Base-by-base conservation (phyloP, 2,888 invertebrate species). In the Balanococcus diminutus region DNA sequence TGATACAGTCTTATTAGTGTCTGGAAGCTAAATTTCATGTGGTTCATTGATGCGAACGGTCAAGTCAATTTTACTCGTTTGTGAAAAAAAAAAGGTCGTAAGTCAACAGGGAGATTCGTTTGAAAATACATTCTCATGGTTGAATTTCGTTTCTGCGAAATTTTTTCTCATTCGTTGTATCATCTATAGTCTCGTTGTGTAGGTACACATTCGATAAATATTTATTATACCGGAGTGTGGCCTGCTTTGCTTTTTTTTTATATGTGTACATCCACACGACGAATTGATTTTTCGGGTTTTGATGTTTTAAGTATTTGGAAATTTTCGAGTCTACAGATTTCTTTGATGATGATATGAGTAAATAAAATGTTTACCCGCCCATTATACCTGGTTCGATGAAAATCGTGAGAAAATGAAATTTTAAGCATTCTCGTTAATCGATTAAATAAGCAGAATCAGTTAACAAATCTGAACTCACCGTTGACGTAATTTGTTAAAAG, bases 21-120 rank as follows among this genome's bases (percentile, higher is more conserved):
- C 46, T 46, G n/a, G 46, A 46, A 46, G n/a, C 32, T 36, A 61
- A 16, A 16, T 79, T 22, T 79, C 25, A 79, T 36, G 79, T 79
- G 79, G 32, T 79, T 79, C 79, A 79, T 36, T 36, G 79, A 36
- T 32, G 79, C 79, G 79, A 79, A 79, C 31, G 79, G 79, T 79
- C 75, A 75, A 25, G 31, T 75, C 36, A 79, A 79, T 79, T 79
- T 79, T 36, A 79, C 79, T 36, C 25, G 25, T 8, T 36, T 36
- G 36, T 32, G 11, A 32, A 32, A 1, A 19, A 56, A 56, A 61
- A 61, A 61, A 61, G 25, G 61, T 61, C 61, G 25, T 11, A 25
- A 61, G 61, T 61, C 61, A 61, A 61, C 25, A 61, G 61, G 61
- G 61, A 61, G 61, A 61, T 25, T 25, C 22, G 25, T 22, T 61